A percentile compares a stretch with the other conserved stretches of the same genome.
Conservation (phyloP, 2,113 vertebrate species). For the Gnathonemus longibarbis region DNA sequence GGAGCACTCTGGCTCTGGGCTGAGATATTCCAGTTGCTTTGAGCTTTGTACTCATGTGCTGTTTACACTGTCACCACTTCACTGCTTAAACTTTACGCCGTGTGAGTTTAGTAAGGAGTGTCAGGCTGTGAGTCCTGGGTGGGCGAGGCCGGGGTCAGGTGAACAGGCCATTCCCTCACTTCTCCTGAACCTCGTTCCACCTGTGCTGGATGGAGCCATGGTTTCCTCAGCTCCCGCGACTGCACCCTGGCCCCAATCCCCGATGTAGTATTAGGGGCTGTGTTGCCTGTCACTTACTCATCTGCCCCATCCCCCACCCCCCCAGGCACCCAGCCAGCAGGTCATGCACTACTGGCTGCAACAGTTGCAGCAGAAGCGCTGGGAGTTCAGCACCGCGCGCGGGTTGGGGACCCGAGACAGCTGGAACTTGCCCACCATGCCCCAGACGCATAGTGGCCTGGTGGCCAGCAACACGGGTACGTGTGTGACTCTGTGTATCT, state of each 20-base stretch:
- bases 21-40: not conserved
- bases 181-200: not conserved
- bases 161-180: not conserved
- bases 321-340: slow-evolving; percentile 77
- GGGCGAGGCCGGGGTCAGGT: not conserved
- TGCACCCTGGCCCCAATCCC: not conserved
- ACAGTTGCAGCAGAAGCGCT: slow-evolving; percentile 91
- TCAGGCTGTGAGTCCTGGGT: not conserved
- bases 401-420: slow-evolving; percentile 67
- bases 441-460: slow-evolving; percentile 70
- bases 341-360: slow-evolving; percentile 93
- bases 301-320: not conserved
- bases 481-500: not conserved
- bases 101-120: not conserved
- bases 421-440: slow-evolving; percentile 57
- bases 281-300: not conserved
- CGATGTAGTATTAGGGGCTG: not conserved
- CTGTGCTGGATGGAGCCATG: not conserved
- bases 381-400: slow-evolving; percentile 81
- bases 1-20: not conserved
- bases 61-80: not conserved
- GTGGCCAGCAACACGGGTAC: slow-evolving; percentile 83
- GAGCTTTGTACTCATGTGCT: not conserved
- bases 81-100: not conserved
- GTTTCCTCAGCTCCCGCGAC: not conserved